Conservation (phyloP, 2,113 vertebrate genomes). For the Megalops atlanticus region DNA sequence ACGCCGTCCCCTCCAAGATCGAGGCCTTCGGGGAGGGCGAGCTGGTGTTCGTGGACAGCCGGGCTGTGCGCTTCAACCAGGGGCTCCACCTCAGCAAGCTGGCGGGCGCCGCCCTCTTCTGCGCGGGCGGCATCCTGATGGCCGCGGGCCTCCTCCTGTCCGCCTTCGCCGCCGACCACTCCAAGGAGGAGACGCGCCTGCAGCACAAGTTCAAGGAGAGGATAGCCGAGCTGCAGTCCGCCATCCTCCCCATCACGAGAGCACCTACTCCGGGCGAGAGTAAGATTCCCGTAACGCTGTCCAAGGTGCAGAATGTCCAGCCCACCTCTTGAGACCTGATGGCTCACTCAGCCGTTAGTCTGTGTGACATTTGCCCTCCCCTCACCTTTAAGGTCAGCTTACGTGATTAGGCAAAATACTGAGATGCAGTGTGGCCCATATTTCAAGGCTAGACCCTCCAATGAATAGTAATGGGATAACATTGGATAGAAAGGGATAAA, state of each 20-base stretch:
- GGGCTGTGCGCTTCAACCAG: slow-evolving; percentile 81
- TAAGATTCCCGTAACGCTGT: slow-evolving; percentile 81
- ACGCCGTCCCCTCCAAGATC: slow-evolving; percentile 81
- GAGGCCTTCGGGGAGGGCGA: slow-evolving; percentile 90
- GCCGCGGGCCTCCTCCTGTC: slow-evolving; percentile 81
- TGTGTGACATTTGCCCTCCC: neutral
- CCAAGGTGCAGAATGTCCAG: slow-evolving; percentile 84
- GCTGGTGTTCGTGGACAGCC: slow-evolving; percentile 85
- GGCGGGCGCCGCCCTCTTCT: slow-evolving; percentile 82
- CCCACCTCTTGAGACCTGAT: slow-evolving; percentile 76
- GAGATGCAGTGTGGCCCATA: neutral
- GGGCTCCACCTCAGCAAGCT: slow-evolving; percentile 82
- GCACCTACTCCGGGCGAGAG: slow-evolving; percentile 76
- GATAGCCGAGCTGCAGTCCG: slow-evolving; percentile 72
- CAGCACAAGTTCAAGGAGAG: slow-evolving; percentile 81
- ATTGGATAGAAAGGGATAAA: no score
- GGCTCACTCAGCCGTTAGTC: neutral
- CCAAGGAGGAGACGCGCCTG: slow-evolving; percentile 78
- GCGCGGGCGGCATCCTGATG: slow-evolving; percentile 77
- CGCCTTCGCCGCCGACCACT: slow-evolving; percentile 76
- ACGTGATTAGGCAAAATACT: slow-evolving; percentile 5
- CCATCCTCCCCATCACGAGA: slow-evolving; percentile 76
- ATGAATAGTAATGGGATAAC: neutral
- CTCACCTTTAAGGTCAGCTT: slow-evolving; percentile 37
- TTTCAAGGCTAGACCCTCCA: neutral